Base-by-base conservation (phyloP, 2,113 vertebrate genomes). In the Tetrao urogallus region DNA sequence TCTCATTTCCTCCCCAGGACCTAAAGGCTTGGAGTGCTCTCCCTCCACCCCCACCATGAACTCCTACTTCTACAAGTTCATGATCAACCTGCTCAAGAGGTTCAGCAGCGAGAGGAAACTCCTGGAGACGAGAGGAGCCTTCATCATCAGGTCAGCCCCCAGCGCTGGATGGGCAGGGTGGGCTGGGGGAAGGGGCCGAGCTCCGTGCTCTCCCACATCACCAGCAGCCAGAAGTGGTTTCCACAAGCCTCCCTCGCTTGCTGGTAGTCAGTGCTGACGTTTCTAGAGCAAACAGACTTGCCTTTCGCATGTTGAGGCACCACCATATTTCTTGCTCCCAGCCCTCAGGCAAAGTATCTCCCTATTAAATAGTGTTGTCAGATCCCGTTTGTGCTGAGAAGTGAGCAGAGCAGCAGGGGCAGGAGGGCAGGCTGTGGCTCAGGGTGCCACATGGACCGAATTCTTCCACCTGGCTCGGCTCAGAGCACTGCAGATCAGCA, bases 1-100 rank as follows among this genome's bases (percentile, higher is more conserved):
- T 89, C 84, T 91, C 36, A 94, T 56, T 50, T 80, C 7, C 38
- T 87, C 50, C 91, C 13, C 97, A 98, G 98, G 96, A 89, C 65
- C 96, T n/a, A 99, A 98, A 94, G 97, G 97, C 63, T 83, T 97
- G 38, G 99, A 99, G 85, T 98, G 97, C 28, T 99, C 99, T 4
- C 99, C 99, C 32, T 99, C 99, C 14, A 99, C 99, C 20, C 99
- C 99, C n/a, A 99, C 99, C 93, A 99, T 99, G 99, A 99, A 99
- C 96, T 99, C 99, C 32, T 99, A 99, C 95, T 99, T 99, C 93
- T 99, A 99, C 95, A 99, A 99, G 97, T 99, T 99, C 97, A 99
- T 99, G 99, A 99, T 99, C 97, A 99, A 99, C 97, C 97, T 99
- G 60, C 98, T 99, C 90, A 99, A 98, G 94, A 98, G 98, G 70